Base-by-base conservation (phyloP, 2,888 invertebrate genomes). In the Pemphredon lugubris region DNA sequence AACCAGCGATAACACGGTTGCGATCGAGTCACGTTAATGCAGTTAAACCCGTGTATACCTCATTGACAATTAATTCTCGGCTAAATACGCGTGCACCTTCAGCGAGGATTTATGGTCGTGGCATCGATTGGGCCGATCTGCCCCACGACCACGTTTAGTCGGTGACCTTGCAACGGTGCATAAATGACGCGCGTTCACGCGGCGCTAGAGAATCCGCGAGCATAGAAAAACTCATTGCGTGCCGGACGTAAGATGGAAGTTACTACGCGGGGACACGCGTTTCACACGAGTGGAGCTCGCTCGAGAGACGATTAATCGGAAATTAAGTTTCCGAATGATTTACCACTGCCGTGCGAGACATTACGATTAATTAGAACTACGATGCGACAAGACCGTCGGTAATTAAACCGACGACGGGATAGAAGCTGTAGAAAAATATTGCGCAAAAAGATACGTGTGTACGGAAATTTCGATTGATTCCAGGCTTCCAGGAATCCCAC, bases 41-140 rank as follows among this genome's bases (percentile, higher is more conserved):
- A 16, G 37, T 34, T 53, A 53, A n/a, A 53, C 42, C 34, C 53
- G 23, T 20, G 26, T 20, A 6, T 14, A 50, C 23, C n/a, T 32
- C 32, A 48, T 50, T 44, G 61, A 30, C 37, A 65, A 69, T 69
- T 73, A 73, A 77, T 77, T 51, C 61, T n/a, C 48, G 47, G 32
- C 9, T 20, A 53, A 77, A 72, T 61, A 21, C 44, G 23, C 40
- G 14, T 20, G 21, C 58, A 48, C 34, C 64, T 61, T 48, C 32
- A 13, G 20, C 39, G 4, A 20, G 47, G 61, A 77, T 73, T 73
- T 73, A 73, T 54, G 65, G 37, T 39, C 57, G 42, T 13, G 30
- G 16, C 30, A 16, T 4, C 66, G 55, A 75, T 70, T 30, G 40
- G 14, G 21, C 34, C 34, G 54, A 47, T 67, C 67, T 58, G 18